phyloP scores from a whole-genome alignment of 2,888 invertebrate species.

The Incurvaria masculella region DNA sequence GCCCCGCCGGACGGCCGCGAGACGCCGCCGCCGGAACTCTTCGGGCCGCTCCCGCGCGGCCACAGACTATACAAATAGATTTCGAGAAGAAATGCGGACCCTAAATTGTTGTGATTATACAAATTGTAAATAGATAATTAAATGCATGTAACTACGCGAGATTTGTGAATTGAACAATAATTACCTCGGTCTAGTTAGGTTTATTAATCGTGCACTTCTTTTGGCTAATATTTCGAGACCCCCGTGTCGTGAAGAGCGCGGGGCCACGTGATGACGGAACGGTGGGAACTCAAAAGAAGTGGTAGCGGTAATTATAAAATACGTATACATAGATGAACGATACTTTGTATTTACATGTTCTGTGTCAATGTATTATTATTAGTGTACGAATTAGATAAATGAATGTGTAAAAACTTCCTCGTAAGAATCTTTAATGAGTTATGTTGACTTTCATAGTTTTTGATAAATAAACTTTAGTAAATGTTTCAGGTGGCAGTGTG shows the following conservation, averaged over 20 bases:
- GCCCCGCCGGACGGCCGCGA: neutral
- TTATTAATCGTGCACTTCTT: no score
- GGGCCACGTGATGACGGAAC: no score
- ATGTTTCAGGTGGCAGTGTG: neutral
- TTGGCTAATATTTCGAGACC: no score
- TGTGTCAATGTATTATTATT: neutral
- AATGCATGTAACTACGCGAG: neutral
- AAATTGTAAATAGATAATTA: neutral
- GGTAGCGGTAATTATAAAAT: neutral
- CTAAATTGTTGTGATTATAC: neutral
- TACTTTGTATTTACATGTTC: neutral
- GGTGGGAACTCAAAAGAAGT: no score
- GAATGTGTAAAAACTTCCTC: slow-evolving; percentile 25
- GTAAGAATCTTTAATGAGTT: slow-evolving; percentile 44
- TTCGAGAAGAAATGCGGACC: neutral
- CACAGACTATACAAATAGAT: no score
- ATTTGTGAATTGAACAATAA: neutral
- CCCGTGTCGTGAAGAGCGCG: no score
- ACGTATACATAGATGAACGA: neutral
- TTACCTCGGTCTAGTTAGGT: neutral
- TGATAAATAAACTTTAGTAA: slow-evolving; percentile 48
- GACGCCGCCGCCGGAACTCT: neutral
- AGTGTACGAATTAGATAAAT: neutral
- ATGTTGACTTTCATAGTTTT: slow-evolving; percentile 49
- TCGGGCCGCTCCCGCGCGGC: no score